Evolutionary conservation across 2,113 vertebrate species (phyloP).

Genomic region (Probosciger aterrimus): DNA sequence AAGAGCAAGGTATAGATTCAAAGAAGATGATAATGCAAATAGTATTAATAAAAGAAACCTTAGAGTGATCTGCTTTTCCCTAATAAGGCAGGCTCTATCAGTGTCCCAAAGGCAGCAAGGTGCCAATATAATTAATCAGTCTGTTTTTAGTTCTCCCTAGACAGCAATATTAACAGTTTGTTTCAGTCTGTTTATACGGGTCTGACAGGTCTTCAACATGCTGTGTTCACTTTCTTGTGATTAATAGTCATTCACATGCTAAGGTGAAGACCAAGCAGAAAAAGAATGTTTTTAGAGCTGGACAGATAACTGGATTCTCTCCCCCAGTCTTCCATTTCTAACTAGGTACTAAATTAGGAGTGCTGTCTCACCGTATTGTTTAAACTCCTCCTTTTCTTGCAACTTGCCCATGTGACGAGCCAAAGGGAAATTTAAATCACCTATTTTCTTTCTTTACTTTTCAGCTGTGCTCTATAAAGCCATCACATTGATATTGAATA

Average conservation of each 20-base stretch:
- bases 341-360: slow-evolving; percentile 3
- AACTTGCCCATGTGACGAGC: neutral
- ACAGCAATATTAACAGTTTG: slow-evolving; percentile 81
- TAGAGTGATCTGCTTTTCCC: slow-evolving; percentile 68
- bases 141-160: slow-evolving; percentile 75
- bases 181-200: slow-evolving; percentile 78
- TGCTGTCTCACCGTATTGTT: neutral
- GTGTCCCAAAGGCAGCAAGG: slow-evolving; percentile 66
- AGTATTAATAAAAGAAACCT: slow-evolving; percentile 59
- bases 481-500: neutral
- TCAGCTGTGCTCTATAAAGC: neutral
- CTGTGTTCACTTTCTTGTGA: slow-evolving; percentile 68
- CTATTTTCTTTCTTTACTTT: neutral
- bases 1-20: slow-evolving; percentile 65
- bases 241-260: slow-evolving; percentile 62
- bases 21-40: slow-evolving; percentile 70
- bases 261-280: slow-evolving; percentile 66
- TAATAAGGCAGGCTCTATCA: slow-evolving; percentile 73
- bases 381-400: neutral
- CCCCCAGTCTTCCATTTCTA: slow-evolving; percentile 1
- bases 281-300: slow-evolving; percentile 57
- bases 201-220: slow-evolving; percentile 75
- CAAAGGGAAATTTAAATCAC: neutral
- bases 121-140: slow-evolving; percentile 78
- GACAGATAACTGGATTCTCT: slow-evolving; percentile 52